A percentile compares a stretch with the other conserved stretches of the same genome.
Evolutionary conservation across 2,113 vertebrate genomes (phyloP).

Genomic region (Rhinoderma darwinii): DNA sequence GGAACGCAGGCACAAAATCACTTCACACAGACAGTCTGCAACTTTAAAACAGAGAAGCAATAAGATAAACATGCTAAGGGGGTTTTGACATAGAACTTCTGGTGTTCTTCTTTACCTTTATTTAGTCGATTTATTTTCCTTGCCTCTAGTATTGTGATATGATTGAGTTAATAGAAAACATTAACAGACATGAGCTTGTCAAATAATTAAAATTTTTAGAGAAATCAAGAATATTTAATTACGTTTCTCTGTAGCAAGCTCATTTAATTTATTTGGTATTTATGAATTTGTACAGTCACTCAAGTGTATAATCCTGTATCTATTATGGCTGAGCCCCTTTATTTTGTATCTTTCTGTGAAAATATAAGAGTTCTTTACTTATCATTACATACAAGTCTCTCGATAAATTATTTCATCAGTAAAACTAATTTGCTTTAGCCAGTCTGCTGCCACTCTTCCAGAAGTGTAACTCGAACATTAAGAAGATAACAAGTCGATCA

Average conservation of each 20-base stretch:
- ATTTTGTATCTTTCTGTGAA: constrained; percentile 11
- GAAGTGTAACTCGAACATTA: constrained; percentile 26
- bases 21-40: too few relatives aligned
- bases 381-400: neutral
- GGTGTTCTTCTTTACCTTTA: neutral
- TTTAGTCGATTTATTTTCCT: neutral
- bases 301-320: neutral
- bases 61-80: too few relatives aligned
- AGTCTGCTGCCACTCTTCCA: neutral
- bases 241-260: constrained; percentile 12
- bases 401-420: constrained; percentile 40
- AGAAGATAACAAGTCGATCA: constrained; percentile 23
- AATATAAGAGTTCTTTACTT: constrained; percentile 24
- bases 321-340: neutral
- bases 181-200: constrained; percentile 3
- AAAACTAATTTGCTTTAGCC: constrained; percentile 22
- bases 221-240: constrained; percentile 7
- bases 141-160: neutral
- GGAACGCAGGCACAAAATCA: neutral
- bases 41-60: neutral
- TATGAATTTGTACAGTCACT: constrained; percentile 21
- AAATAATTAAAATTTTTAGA: constrained; percentile 11
- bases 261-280: constrained; percentile 34
- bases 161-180: constrained; percentile 12
- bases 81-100: too few relatives aligned